Evolutionary conservation across 1,140 invertebrate species (phyloP), one percentile per base, ranked within the genome.

Genomic region (Diorhabda carinulata): DNA sequence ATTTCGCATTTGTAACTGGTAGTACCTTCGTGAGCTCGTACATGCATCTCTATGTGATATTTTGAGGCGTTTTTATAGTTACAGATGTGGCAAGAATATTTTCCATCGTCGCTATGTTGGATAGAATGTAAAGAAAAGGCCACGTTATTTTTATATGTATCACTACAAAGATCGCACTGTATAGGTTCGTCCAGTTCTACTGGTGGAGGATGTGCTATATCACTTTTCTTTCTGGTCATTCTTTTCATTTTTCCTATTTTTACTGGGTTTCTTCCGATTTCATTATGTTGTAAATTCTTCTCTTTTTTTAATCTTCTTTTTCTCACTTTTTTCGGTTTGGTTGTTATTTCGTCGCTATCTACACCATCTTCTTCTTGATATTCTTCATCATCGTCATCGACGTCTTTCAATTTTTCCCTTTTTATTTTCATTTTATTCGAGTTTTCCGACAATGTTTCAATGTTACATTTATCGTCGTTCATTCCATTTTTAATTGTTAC

Each of bases 1-100:
- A 80, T 78, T 8, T 83, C 79, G 65, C 84, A 86, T 71, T 80
- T 84, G 65, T 82, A 85, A 78, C 83, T 78, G 3, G 80, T 83
- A 43, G 70, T 79, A 74, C 82, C 80, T 78, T 84, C 76, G 67
- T 79, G 78, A 6, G 74, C 75, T 57, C 73, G 68, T 7, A 79
- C 72, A 60, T 84, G 82, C 42, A 80, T 74, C 25, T 80, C 76
- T 5, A 83, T 73, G 64, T 81, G 78, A 67, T 82, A 83, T 47
- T 80, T 82, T 66, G 83, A 80, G 2, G 74, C 63, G 4, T 81
- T 83, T 8, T 76, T 78, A 44, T 81, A 84, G n/a, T 82, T 76
- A 67, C 83, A 84, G 4, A 79, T 60, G 0, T 81, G 76, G 52
- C 83, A 84, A 47, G 76, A 73, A 4, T 82, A 78, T 47, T 75